A percentile compares a stretch with the other conserved stretches of the same genome.
Evolutionary conservation across 1,140 invertebrate genomes (phyloP).

Genomic region (Sarcophaga bullata): DNA sequence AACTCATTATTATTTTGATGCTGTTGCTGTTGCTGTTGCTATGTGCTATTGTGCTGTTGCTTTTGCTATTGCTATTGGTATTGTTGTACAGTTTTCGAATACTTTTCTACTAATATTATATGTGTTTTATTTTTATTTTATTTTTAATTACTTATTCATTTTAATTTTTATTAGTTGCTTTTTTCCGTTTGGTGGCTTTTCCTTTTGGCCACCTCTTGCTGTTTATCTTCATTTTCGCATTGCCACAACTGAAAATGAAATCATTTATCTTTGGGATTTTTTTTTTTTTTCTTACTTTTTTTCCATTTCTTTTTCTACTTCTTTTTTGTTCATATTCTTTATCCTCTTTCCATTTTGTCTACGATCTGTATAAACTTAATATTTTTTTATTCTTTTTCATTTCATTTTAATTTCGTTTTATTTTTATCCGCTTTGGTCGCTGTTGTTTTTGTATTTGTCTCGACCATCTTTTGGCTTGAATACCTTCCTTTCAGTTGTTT

Average conservation of each 20-base stretch:
- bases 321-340: not conserved
- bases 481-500: not conserved
- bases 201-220: not conserved
- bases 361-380: not conserved
- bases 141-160: conserved; percentile 38
- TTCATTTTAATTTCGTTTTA: too few relatives aligned
- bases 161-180: conserved; percentile 36
- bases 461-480: not conserved
- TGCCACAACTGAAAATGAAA: conserved; percentile 15
- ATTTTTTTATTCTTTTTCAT: not conserved
- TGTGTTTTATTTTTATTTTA: not conserved
- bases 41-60: not conserved
- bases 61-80: not conserved
- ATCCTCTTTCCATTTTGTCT: not conserved
- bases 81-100: not conserved
- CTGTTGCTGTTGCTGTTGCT: not conserved
- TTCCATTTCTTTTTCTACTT: not conserved
- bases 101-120: not conserved
- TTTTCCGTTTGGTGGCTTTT: conserved; percentile 9
- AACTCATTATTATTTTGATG: conserved; percentile 2
- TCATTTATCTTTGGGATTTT: conserved; percentile 29
- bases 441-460: too few relatives aligned
- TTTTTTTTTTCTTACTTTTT: not conserved
- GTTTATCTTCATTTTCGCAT: conserved; percentile 30
- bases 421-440: too few relatives aligned